Base-by-base conservation (phyloP, 2,797 vertebrate species). In the Eutrigla gurnardus region DNA sequence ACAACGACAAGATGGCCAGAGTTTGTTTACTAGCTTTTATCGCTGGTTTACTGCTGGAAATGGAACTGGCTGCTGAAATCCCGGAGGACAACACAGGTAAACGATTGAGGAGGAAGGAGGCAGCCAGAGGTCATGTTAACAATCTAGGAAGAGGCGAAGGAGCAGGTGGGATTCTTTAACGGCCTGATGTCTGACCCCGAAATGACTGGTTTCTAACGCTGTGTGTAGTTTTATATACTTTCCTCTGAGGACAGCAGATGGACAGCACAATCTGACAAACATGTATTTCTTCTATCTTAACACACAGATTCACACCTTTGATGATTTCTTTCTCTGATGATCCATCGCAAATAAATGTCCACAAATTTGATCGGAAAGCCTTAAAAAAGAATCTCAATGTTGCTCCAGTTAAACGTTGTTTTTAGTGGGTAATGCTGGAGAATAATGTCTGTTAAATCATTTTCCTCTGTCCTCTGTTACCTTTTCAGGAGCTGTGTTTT, bases 401-500 rank as follows among this genome's bases (percentile, higher is more conserved):
- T 18, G 25, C n/a, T 25, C 43, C 43, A 43, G 12, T 18, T 18
- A 8, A 3, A 49, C 25, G 8, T 49, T 18, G 10, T 53, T 32
- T 35, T 35, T 17, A 46, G 15, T 25, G 6, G 17, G 0, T 60
- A 5, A 0, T 33, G 10, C 15, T 60, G n/a, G 36, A 43, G 11
- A 58, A 43, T 18, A 49, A 43, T 42, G 6, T 40, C 33, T 35
- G 45, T 63, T 35, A 4, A 54, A 14, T 33, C 36, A 61, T n/a
- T 15, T 5, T 7, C 15, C 3, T 35, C 50, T 60, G 32, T 32
- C 25, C 3, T 77, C 37, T 77, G 2, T 80, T 39, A 12, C 46
- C 7, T 50, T 64, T 74, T 62, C 68, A 94, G 94, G 76, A 43
- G 37, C 90, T 82, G 96, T 97, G 84, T 97, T 98, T 75, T 77